Base-by-base conservation (phyloP, 2,113 vertebrate genomes). In the Leiothrix lutea region DNA sequence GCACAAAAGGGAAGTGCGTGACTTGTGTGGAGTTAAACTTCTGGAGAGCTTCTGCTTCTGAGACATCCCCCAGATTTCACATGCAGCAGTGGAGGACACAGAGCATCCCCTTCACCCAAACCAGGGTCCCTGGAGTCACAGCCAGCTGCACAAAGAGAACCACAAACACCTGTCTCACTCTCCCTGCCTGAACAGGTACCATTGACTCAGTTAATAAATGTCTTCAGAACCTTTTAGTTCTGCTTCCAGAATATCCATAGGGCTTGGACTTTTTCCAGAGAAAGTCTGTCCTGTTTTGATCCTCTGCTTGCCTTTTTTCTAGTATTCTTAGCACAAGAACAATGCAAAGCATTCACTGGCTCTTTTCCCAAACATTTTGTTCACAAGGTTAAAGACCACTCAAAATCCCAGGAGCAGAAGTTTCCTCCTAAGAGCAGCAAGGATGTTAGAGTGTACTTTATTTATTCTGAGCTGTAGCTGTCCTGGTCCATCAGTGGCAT, bases 171-270 rank as follows among this genome's bases (percentile, higher is more conserved):
- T 12, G 9, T n/a, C 33, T 38, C 42, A 6, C 40, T 36, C 53
- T 36, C 31, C 28, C n/a, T 9, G 18, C 40, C 58, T 31, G 2
- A 61, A 40, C 25, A 93, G 33, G 26, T 6, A 14, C 12, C 45
- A 22, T 3, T 2, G 1, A 18, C 26, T 58, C 15, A n/a, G 19
- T 35, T 19, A 38, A 36, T 18, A 18, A 53, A 26, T 0, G 0
- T 44, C 40, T 36, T 38, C 1, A 17, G n/a, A 66, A 61, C 1
- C 2, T 19, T 14, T 22, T 6, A 23, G 22, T 10, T 35, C 25
- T 77, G 36, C 53, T 45, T 9, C 61, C 11, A n/a, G 36, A 67
- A 67, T 12, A 51, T 12, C 29, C 8, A 15, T 20, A 24, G 35
- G 21, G 35, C 16, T 21, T 45, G 29, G 11, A 8, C 50, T 38